Base-by-base conservation (phyloP, 2,797 vertebrate species). In the Protonibea diacanthus region DNA sequence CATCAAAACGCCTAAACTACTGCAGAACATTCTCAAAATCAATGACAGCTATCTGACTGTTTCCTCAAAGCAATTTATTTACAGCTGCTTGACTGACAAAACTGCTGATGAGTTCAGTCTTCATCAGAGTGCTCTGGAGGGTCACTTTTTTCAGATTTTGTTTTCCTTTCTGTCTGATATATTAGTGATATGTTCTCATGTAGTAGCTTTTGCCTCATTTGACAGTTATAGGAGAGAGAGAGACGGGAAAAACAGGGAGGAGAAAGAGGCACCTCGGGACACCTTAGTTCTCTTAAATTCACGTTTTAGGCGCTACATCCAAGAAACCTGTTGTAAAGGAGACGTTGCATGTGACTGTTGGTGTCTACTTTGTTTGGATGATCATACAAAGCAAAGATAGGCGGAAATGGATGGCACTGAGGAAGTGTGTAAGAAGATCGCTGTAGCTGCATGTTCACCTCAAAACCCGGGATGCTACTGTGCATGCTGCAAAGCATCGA, bases 11-110 rank as follows among this genome's bases (percentile, higher is more conserved):
- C 6, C 15, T 6, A 15, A 18, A 9, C 38, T 65, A 2, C 17
- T 29, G 38, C 4, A 21, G 14, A 21, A 5, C 18, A 20, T 23
- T 40, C 40, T 67, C 40, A 47, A 74, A 71, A 64, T 18, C 47
- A 64, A 21, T 64, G 27, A 61, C 8, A 51, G 45, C 3, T 3
- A 58, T 11, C 10, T 20, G 44, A 64, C 71, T 67, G 23, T 72
- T 65, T 64, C 29, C 44, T 20, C 7, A 74, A 71, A 49, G 44
- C 59, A 67, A 76, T 62, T 76, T 52, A 64, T 23, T 63, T 44
- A 17, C 29, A 59, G 44, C 38, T 62, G 17, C 14, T 42, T 55
- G 11, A 65, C 48, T 49, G 72, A 65, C n/a, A 48, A 53, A 53
- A 40, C 55, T 20, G 21, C 48, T 71, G 40, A 74, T 42, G 47